Evolutionary conservation across 2,113 vertebrate species (phyloP).

Genomic region (Brachirus orientalis): DNA sequence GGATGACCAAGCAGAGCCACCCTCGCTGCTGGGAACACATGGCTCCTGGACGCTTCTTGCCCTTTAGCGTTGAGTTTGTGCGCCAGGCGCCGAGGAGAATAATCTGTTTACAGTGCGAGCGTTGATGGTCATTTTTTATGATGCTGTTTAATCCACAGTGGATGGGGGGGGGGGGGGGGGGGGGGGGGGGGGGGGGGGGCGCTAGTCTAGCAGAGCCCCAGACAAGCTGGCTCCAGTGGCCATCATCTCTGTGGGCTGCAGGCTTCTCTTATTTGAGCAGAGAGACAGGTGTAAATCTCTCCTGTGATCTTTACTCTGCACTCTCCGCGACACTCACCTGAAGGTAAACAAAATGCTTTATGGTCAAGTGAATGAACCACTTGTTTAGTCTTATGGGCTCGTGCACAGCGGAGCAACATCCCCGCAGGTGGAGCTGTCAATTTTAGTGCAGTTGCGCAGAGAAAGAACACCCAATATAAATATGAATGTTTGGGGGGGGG

Average conservation of each 20-base stretch:
- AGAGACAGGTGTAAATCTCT: slow-evolving; percentile 97
- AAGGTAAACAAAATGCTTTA: slow-evolving; percentile 86
- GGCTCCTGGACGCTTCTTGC: slow-evolving; percentile 40
- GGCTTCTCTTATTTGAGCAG: slow-evolving; percentile 81
- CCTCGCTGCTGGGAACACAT: slow-evolving; percentile 3
- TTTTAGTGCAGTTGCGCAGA: slow-evolving; percentile 18
- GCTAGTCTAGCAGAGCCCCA: slow-evolving; percentile 83
- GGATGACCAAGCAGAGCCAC: slow-evolving; percentile 36
- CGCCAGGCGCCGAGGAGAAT: slow-evolving; percentile 67
- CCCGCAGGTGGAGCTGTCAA: slow-evolving; percentile 11
- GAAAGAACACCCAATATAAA: neutral
- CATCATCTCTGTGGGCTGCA: slow-evolving; percentile 90
- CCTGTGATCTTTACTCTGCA: slow-evolving; percentile 84
- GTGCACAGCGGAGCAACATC: slow-evolving; percentile 35
- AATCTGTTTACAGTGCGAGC: slow-evolving; percentile 78
- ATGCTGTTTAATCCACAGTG: slow-evolving; percentile 83
- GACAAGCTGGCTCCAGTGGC: slow-evolving; percentile 94
- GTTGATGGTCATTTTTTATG: slow-evolving; percentile 71
- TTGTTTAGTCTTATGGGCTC: slow-evolving; percentile 31
- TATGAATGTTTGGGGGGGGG: neutral
- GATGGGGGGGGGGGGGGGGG: slow-evolving; percentile 40
- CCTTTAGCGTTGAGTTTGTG: slow-evolving; percentile 49
- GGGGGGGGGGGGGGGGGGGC: slow-evolving; percentile 41
- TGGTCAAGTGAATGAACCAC: slow-evolving; percentile 80
- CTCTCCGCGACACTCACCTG: slow-evolving; percentile 87